These are phyloP conservation scores for Drosophila pseudotakahashii DNA, from an alignment of 2,888 invertebrate genomes.

Conservation along the genomic window DNA sequence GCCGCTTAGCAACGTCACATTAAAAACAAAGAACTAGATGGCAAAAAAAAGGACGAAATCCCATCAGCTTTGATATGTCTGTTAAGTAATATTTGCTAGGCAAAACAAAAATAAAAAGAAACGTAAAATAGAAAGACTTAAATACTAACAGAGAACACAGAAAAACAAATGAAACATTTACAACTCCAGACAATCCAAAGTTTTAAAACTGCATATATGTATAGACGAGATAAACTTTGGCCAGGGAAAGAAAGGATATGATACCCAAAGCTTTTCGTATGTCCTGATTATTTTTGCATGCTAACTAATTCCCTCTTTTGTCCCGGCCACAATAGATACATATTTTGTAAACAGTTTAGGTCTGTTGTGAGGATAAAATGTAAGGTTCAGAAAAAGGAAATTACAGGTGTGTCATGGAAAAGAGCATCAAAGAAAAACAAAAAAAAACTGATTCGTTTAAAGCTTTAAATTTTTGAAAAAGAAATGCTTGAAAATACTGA, in stretches of 20 bases:
- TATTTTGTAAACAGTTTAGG: slow-evolving; percentile 13
- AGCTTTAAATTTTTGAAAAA: too few species aligned
- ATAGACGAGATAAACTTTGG: slow-evolving; percentile 26
- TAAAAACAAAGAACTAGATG: slow-evolving; percentile 49
- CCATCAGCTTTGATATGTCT: slow-evolving; percentile 51
- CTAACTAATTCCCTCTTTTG: slow-evolving; percentile 36
- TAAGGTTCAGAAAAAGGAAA: not conserved
- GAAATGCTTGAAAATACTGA: not conserved
- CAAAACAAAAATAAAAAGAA: slow-evolving; percentile 28
- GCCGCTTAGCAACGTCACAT: slow-evolving; percentile 70
- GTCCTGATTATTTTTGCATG: slow-evolving; percentile 30
- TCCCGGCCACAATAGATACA: slow-evolving; percentile 32
- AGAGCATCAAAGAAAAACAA: not conserved
- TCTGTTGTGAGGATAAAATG: slow-evolving; percentile 1
- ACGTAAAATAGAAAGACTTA: slow-evolving; percentile 20
- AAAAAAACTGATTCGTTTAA: too few species aligned
- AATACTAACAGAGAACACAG: not conserved
- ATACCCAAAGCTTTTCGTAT: slow-evolving; percentile 14
- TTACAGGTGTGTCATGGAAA: slow-evolving; percentile 6
- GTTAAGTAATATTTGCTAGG: slow-evolving; percentile 60
- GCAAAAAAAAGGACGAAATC: slow-evolving; percentile 22
- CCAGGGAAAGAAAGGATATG: slow-evolving; percentile 12
- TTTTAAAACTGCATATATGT: slow-evolving; percentile 11
- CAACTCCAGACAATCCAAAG: slow-evolving; percentile 9
- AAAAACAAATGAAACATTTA: slow-evolving; percentile 18